Evolutionary conservation across 2,888 invertebrate genomes (phyloP), one percentile per base, ranked within the genome.

Genomic region (Nomada goodeniana): DNA sequence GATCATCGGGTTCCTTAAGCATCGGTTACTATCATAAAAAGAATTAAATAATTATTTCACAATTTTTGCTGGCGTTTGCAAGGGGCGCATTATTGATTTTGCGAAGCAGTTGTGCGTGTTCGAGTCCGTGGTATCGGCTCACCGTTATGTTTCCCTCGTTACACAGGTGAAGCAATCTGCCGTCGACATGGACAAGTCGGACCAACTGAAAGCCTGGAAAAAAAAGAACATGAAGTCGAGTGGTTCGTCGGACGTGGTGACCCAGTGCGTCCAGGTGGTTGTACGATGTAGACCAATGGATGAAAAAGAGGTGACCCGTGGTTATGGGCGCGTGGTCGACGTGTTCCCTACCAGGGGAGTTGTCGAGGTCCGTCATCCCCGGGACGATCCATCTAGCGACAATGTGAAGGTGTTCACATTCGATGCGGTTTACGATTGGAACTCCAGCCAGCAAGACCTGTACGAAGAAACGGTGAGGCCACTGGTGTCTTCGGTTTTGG

Each of bases 401-500:
- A 96, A 96, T 91, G 97, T 98, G 88, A 99, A 99, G 94, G 96
- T 97, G 86, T 99, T 99, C 94, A 99, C 99, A 0, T 99, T 99
- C 95, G 99, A 99, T 94, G 97, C 98, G 50, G 99, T 99, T 9
- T 99, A 99, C 95, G 99, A 99, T 94, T 96, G 96, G 95, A 95
- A 95, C 95, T 97, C 99, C 1, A 96, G 96, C 89, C 99, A 99
- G 93, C 96, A 97, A 91, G 97, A 98, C 88, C 94, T 99, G 42
- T 99, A 99, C 94, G 98, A 99, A 94, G 99, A 99, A 94, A 98
- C 98, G 86, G 98, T 99, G 74, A 96, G 98, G 65, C 98, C 98
- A 0, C 94, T 99, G 90, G 98, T 99, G 29, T 97, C 98, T 85
- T 98, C 98, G 1, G 99, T 99, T 7, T 95, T 99, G 82, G 97